Conservation (phyloP, 2,888 invertebrate species). For the Troides aeacus region DNA sequence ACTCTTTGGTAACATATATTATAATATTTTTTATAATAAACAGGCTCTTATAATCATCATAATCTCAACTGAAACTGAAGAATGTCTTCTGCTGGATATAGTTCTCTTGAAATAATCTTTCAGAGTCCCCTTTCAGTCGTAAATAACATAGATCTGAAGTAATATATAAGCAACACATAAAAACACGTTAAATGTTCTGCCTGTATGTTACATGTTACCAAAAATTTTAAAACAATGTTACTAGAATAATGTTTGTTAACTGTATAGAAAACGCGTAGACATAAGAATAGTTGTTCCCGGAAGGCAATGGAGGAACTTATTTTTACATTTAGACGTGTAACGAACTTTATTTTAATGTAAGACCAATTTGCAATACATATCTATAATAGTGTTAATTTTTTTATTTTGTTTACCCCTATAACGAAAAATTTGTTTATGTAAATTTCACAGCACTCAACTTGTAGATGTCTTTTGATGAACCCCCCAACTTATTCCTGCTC, state of each 20-base stretch:
- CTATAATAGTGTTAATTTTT: slow-evolving; percentile 47
- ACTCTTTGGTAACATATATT: neutral
- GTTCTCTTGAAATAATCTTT: too few species aligned
- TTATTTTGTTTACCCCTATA: slow-evolving; percentile 30
- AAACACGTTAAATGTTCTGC: slow-evolving; percentile 32
- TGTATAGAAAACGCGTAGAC: slow-evolving; percentile 65
- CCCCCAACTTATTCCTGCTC: too few species aligned
- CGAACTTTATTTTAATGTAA: slow-evolving; percentile 76
- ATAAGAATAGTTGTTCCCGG: slow-evolving; percentile 75
- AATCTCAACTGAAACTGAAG: too few species aligned
- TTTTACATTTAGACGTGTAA: slow-evolving; percentile 72
- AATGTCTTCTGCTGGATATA: too few species aligned
- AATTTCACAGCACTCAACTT: too few species aligned
- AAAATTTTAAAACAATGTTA: slow-evolving; percentile 59
- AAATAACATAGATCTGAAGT: slow-evolving; percentile 16
- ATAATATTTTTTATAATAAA: too few species aligned
- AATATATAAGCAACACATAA: slow-evolving; percentile 13
- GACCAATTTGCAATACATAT: slow-evolving; percentile 78
- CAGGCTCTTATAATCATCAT: too few species aligned
- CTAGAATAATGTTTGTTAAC: slow-evolving; percentile 67
- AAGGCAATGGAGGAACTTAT: slow-evolving; percentile 68
- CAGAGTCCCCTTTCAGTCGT: too few species aligned
- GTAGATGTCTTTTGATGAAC: too few species aligned
- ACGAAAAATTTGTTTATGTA: neutral
- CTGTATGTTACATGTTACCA: slow-evolving; percentile 73